Evolutionary conservation across 2,113 vertebrate species (phyloP).

Genomic region (Gasterosteus aculeatus): DNA sequence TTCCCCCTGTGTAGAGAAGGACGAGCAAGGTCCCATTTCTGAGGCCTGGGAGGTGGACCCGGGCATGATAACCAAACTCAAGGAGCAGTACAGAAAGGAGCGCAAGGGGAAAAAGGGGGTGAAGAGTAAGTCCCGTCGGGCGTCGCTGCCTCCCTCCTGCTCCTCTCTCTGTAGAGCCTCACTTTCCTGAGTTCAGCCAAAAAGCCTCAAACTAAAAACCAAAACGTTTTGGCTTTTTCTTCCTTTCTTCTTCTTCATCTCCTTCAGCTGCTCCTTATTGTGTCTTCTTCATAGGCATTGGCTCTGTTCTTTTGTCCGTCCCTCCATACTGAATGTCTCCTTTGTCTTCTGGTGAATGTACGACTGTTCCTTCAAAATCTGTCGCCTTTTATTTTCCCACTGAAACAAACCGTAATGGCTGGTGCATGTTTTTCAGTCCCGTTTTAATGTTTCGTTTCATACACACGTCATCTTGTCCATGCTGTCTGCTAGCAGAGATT

Average conservation of each 20-base stretch:
- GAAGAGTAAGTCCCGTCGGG: conserved; percentile 98
- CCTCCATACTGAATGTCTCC: conserved; percentile 42
- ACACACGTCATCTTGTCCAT: conserved; percentile 24
- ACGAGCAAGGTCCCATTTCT: conserved; percentile 94
- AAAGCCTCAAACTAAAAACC: conserved; percentile 54
- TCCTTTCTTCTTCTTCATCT: conserved; percentile 35
- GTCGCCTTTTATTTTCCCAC: conserved; percentile 24
- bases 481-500: conserved; percentile 17
- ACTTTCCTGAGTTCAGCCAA: conserved; percentile 60
- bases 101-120: conserved; percentile 99
- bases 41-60: conserved; percentile 99
- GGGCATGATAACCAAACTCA: conserved; percentile 99
- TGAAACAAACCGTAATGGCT: conserved; percentile 4
- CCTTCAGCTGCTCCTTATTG: conserved; percentile 80
- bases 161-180: conserved; percentile 65
- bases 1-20: conserved; percentile 97
- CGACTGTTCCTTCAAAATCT: conserved; percentile 6
- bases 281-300: conserved; percentile 23
- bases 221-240: conserved; percentile 44
- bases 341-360: conserved; percentile 28
- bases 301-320: conserved; percentile 46
- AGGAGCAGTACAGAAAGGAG: conserved; percentile 99
- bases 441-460: conserved; percentile 19
- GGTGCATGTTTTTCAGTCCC: conserved; percentile 49
- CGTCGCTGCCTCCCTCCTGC: conserved; percentile 71